Evolutionary conservation across 2,113 vertebrate genomes (phyloP).

Genomic region (Eurypyga helias): DNA sequence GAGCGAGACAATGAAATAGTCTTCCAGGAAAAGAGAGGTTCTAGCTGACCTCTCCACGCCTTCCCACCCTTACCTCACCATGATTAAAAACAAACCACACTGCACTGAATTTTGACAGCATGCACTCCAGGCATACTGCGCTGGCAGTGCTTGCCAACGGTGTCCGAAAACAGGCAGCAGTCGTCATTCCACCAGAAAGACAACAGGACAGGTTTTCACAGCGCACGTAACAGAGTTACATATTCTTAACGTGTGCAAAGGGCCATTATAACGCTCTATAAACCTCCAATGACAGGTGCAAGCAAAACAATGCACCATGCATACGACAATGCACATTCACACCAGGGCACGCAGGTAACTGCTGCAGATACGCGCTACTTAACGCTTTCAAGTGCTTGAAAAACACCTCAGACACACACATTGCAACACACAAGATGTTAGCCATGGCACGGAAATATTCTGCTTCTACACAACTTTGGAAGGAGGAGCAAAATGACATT

Average conservation of each 20-base stretch:
- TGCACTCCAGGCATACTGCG: neutral
- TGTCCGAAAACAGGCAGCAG: neutral
- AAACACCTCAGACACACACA: neutral
- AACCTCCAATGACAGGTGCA: neutral
- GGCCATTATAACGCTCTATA: neutral
- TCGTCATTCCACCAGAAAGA: neutral
- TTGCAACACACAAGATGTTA: neutral
- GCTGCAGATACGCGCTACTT: neutral
- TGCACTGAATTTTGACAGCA: fast-evolving
- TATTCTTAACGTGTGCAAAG: fast-evolving
- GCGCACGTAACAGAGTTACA: neutral
- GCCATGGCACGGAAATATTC: neutral
- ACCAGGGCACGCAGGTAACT: fast-evolving
- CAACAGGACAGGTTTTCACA: neutral
- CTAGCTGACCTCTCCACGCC: neutral
- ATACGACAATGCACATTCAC: neutral
- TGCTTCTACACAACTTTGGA: neutral
- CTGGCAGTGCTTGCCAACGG: neutral
- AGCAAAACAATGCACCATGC: fast-evolving
- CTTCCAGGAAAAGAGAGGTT: neutral
- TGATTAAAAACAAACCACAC: neutral
- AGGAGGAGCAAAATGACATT: fast-evolving
- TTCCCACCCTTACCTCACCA: neutral
- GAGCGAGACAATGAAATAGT: neutral
- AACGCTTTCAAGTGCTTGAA: neutral